Base-by-base conservation (phyloP, 2,888 invertebrate genomes). In the Magallana nippona region DNA sequence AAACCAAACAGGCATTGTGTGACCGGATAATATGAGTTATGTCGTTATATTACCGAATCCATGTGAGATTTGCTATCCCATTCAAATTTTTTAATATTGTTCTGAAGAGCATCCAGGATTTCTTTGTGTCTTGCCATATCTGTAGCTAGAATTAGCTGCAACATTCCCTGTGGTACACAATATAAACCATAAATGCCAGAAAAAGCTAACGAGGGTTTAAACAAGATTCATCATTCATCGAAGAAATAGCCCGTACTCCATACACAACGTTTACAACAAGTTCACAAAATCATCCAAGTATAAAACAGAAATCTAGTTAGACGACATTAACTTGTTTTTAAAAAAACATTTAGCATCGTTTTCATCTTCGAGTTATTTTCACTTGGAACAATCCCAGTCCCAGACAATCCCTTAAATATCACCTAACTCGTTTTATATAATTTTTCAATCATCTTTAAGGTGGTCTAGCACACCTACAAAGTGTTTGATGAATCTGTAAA, bases 51-150 rank as follows among this genome's bases (percentile, higher is more conserved):
- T 90, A 93, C 93, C 87, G 92, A 90, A 83, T 92, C 91, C 80
- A 92, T 77, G 86, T 94, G 91, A 22, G 93, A 93, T 79, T 92
- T 90, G 81, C 90, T 91, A 63, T 89, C 89, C 87, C 89, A 91
- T 84, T 94, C 93, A 87, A 94, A 94, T 10, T 87, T 89, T 19
- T 91, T 89, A 55, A 92, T 84, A 71, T 92, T 92, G n/a, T 89
- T 87, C 85, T 92, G 92, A 85, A 94, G 94, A 32, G 90, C 89
- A 62, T 93, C 93, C 87, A 94, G 90, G 78, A 94, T 94, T 82
- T 94, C 93, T n/a, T 90, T 92, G 86, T 94, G 94, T 3, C 92
- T 85, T 10, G 94, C 93, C 94, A 94, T 94, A 85, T 94, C 94
- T 10, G 94, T 94, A 11, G 94, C 94, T 83, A 94, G 88, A 55